A percentile compares a stretch with the other conserved stretches of the same genome.
Conservation (phyloP, 2,797 vertebrate species). For the Myripristis murdjan region DNA sequence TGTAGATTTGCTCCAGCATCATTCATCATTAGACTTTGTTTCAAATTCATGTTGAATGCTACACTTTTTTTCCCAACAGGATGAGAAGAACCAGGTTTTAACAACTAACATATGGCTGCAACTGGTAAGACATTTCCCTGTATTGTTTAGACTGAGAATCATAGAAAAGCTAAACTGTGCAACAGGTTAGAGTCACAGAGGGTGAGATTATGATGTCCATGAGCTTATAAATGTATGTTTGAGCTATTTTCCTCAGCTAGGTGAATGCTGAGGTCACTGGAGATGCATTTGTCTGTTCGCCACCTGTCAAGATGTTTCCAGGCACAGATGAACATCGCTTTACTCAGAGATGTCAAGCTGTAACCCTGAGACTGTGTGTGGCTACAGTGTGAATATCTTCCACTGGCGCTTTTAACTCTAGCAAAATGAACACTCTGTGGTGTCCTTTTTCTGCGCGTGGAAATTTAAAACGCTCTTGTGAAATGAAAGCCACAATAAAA, state of each 20-base stretch:
- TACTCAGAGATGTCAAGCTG: background rate
- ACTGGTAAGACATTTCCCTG: conserved; percentile 87
- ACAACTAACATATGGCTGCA: conserved; percentile 97
- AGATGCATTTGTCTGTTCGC: background rate
- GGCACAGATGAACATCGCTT: background rate
- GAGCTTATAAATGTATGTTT: background rate
- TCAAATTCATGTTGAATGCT: background rate
- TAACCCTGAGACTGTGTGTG: background rate
- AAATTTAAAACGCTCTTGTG: no score
- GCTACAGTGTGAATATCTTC: no score
- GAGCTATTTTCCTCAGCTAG: background rate
- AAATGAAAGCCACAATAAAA: no score
- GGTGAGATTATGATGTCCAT: background rate
- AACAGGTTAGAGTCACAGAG: background rate
- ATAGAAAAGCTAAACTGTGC: background rate
- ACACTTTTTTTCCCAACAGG: conserved; percentile 79
- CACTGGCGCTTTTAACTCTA: no score
- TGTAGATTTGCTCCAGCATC: background rate
- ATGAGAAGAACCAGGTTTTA: conserved; percentile 98
- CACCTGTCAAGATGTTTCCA: background rate
- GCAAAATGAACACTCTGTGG: no score
- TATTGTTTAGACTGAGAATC: background rate
- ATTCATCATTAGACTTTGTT: background rate
- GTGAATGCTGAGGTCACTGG: background rate
- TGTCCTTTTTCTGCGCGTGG: no score